phyloP scores from a whole-genome alignment of 2,113 vertebrate species.

The Tinamus guttatus region DNA sequence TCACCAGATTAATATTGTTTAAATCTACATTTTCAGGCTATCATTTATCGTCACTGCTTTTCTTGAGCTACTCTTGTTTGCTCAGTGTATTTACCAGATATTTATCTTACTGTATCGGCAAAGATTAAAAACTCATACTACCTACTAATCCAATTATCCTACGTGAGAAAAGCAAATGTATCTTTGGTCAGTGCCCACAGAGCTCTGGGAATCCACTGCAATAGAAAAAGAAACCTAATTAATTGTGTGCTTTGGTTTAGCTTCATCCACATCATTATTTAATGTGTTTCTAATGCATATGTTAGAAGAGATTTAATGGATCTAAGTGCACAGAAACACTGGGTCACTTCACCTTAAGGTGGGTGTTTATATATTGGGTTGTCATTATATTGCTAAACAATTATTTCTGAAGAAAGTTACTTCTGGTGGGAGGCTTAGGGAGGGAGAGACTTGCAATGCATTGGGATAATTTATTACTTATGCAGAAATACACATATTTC shows the following conservation, averaged over 20 bases:
- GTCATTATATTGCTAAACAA: slow-evolving; percentile 23
- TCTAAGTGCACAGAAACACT: not conserved
- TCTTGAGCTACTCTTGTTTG: slow-evolving; percentile 53
- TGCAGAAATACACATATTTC: not conserved
- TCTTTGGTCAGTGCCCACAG: slow-evolving; percentile 60
- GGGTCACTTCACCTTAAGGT: not conserved
- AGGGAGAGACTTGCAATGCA: not conserved
- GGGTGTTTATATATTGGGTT: not conserved
- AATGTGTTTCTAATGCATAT: slow-evolving; percentile 37
- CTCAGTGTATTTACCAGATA: slow-evolving; percentile 56
- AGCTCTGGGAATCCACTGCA: slow-evolving; percentile 66
- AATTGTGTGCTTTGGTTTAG: slow-evolving; percentile 61
- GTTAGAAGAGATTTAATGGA: slow-evolving; percentile 43
- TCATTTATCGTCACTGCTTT: slow-evolving; percentile 25
- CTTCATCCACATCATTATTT: slow-evolving; percentile 52
- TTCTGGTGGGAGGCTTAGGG: not conserved
- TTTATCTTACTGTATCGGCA: slow-evolving; percentile 71
- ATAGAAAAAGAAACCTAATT: slow-evolving; percentile 75
- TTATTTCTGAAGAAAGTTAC: not conserved
- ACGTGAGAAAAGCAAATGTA: slow-evolving; percentile 66
- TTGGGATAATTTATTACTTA: not conserved
- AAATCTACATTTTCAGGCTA: not conserved
- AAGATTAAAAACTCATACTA: slow-evolving; percentile 72
- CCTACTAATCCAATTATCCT: slow-evolving; percentile 73
- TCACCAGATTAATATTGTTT: not conserved